Evolutionary conservation across 2,113 vertebrate genomes (phyloP).

Genomic region (Speoplatyrhinus poulsoni): DNA sequence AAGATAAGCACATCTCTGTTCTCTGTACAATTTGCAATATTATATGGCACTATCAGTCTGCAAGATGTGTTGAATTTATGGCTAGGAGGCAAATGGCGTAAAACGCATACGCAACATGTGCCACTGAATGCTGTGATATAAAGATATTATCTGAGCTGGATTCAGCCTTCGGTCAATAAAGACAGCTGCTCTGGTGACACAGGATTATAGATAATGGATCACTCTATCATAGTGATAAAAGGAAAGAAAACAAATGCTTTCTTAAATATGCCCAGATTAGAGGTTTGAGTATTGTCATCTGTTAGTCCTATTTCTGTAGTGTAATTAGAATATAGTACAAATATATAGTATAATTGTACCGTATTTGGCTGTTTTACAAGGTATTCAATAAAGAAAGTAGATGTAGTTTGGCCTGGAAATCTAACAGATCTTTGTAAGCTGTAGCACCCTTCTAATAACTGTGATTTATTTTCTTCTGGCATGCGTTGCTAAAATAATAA

Average conservation of each 20-base stretch:
- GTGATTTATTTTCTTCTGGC: neutral
- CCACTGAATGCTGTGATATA: constrained; percentile 61
- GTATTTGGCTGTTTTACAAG: neutral
- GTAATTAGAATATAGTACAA: constrained; percentile 3
- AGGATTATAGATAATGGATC: constrained; percentile 43
- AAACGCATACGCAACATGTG: constrained; percentile 52
- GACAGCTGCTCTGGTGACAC: constrained; percentile 50
- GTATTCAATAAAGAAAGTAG: neutral
- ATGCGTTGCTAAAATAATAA: neutral
- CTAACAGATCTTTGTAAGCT: neutral
- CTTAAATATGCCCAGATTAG: constrained; percentile 11
- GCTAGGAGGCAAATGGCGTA: constrained; percentile 27
- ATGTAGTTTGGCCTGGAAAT: neutral
- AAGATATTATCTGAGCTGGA: constrained; percentile 56
- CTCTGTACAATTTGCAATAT: constrained; percentile 19
- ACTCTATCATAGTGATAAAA: constrained; percentile 40
- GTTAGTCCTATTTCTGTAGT: neutral
- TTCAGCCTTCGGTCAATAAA: constrained; percentile 58
- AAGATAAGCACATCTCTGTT: constrained; percentile 67
- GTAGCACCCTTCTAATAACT: neutral
- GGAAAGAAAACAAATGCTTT: constrained; percentile 20
- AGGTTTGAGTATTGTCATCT: constrained; percentile 13
- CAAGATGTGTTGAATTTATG: constrained; percentile 36
- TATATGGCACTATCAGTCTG: neutral
- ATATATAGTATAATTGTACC: too few species aligned